Evolutionary conservation across 2,888 invertebrate species (phyloP).

Genomic region (Nemotelus nigrinus): DNA sequence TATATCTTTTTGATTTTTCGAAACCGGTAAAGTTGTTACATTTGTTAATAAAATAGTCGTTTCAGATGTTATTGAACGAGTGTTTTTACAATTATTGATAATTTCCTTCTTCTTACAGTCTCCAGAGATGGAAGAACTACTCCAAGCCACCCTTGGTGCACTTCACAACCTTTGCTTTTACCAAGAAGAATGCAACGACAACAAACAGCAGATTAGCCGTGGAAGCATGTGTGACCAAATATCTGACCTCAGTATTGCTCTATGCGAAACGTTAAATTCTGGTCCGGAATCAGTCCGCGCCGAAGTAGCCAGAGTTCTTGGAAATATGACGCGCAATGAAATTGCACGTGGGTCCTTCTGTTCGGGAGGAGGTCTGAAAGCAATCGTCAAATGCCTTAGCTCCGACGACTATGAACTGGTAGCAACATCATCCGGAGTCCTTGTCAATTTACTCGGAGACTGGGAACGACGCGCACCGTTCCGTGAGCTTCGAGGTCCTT

Average conservation of each 20-base stretch:
- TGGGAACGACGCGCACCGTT: conserved; percentile 68
- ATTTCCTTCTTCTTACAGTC: conserved; percentile 55
- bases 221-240: conserved; percentile 60
- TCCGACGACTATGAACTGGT: conserved; percentile 74
- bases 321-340: conserved; percentile 81
- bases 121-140: conserved; percentile 74
- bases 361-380: conserved; percentile 72
- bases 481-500: conserved; percentile 67
- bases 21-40: not conserved
- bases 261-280: conserved; percentile 58
- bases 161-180: conserved; percentile 88
- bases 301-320: conserved; percentile 83
- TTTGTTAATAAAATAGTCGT: not conserved
- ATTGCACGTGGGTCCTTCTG: conserved; percentile 73
- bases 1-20: not conserved
- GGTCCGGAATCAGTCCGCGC: conserved; percentile 63
- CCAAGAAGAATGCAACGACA: conserved; percentile 64
- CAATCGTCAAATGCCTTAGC: conserved; percentile 70
- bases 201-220: conserved; percentile 51
- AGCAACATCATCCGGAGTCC: conserved; percentile 81
- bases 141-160: conserved; percentile 81
- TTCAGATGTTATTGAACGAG: not conserved
- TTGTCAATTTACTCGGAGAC: conserved; percentile 80
- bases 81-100: not conserved
- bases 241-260: conserved; percentile 56